Percentiles rank a stretch among this genome's conserved stretches.
Conservation (phyloP, 2,888 invertebrate species). For the Nudaria mundana region DNA sequence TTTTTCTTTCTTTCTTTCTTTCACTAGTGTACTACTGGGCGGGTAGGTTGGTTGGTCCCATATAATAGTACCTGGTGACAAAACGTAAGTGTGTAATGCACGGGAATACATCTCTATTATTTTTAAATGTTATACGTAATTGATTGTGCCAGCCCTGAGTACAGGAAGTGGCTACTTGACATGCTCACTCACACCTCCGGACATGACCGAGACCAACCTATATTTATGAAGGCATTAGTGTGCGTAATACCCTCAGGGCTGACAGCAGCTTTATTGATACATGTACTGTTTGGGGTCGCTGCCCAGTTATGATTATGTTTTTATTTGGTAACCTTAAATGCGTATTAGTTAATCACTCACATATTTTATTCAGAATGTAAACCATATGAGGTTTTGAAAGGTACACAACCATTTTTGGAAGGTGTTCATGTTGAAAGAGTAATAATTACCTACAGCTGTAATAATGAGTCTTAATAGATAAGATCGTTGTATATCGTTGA, state of each 20-base stretch:
- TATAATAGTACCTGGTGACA: too few species aligned
- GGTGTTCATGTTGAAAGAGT: not conserved
- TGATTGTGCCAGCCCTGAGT: constrained; percentile 8
- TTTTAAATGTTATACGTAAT: too few species aligned
- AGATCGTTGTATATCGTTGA: too few species aligned
- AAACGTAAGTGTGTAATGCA: too few species aligned
- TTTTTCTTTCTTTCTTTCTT: too few species aligned
- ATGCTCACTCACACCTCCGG: constrained; percentile 18
- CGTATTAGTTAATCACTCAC: too few species aligned
- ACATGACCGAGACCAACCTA: constrained; percentile 23
- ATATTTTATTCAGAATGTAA: too few species aligned
- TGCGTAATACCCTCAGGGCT: constrained; percentile 2
- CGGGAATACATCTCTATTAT: too few species aligned
- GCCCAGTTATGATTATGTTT: constrained; percentile 1
- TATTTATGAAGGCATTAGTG: constrained; percentile 9
- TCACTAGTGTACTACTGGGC: too few species aligned
- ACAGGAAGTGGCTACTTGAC: constrained; percentile 30
- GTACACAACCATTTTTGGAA: not conserved
- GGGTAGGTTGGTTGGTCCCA: too few species aligned
- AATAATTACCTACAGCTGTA: not conserved
- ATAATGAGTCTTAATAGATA: too few species aligned
- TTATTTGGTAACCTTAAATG: not conserved
- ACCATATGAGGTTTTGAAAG: too few species aligned
- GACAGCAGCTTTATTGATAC: not conserved
- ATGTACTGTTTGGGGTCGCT: constrained; percentile 1